Evolutionary conservation across 2,888 invertebrate species (phyloP), one percentile per base, ranked within the genome.

Genomic region (Neoscelio sp.): DNA sequence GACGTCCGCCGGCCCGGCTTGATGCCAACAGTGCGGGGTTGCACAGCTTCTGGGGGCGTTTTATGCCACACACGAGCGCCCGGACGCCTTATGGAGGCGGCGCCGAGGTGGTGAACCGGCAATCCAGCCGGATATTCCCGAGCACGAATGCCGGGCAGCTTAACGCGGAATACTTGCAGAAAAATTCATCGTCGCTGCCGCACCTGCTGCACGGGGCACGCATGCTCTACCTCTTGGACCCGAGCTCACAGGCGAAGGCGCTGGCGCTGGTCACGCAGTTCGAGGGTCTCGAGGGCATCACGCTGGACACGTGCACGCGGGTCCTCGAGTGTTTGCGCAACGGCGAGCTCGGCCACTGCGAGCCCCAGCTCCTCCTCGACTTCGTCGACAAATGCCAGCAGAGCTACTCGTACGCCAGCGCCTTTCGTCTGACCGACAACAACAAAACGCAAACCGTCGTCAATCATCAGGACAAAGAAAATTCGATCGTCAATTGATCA

Each of bases 31-130:
- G 96, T 91, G 96, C 97, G 18, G 94, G 95, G 86, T 92, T 99
- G 64, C 98, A 98, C 91, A 94, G 95, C 87, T 97, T 97, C 90
- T 92, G 97, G 84, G 94, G 97, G 82, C 94, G 96, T 84, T 97
- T 97, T 91, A 92, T 93, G 83, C 92, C 92, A 84, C 91, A 92
- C 82, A 90, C 92, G 62, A 89, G 89, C 42, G 88, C 89, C 38
- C 87, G 91, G 73, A 89, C 87, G 13, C 90, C 92, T 84, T 92
- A 92, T 74, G 90, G 92, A 13, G 89, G 92, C 0, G 92, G 93
- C 2, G 89, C 90, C 35, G 91, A 92, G 80, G 93, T 93, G 8
- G 89, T 93, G 15, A 87, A 90, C 48, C 90, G 90, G 42, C 92
- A 93, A 56, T 91, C 92, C 54, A 92, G 92, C 70, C 90, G 91